phyloP scores from a whole-genome alignment of 2,888 invertebrate genomes.

The Sussaba pulchella region DNA sequence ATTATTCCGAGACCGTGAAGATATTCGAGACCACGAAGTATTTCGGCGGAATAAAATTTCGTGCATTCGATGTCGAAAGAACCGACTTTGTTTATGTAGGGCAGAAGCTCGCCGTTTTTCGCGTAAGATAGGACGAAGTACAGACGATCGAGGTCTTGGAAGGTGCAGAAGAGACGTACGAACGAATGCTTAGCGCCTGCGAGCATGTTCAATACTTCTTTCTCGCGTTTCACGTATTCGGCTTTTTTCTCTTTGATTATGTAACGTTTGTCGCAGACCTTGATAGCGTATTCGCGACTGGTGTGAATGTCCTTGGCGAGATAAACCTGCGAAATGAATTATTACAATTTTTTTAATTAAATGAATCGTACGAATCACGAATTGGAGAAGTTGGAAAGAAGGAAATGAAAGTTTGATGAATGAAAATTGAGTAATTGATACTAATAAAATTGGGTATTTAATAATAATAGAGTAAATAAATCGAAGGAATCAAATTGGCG shows the following conservation, averaged over 20 bases:
- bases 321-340: constrained; percentile 88
- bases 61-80: constrained; percentile 95
- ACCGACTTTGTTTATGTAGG: constrained; percentile 95
- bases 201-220: constrained; percentile 95
- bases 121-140: constrained; percentile 99
- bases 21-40: constrained; percentile 95
- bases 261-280: constrained; percentile 98
- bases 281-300: constrained; percentile 97
- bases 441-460: no score
- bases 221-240: constrained; percentile 96
- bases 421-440: no score
- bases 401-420: no score
- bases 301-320: constrained; percentile 96
- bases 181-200: constrained; percentile 94
- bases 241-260: constrained; percentile 97
- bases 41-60: constrained; percentile 97
- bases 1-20: constrained; percentile 95
- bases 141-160: constrained; percentile 96
- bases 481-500: neutral
- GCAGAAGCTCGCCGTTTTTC: constrained; percentile 96
- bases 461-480: constrained; percentile 1
- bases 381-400: no score
- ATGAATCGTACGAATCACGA: no score
- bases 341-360: no score
- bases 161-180: constrained; percentile 97